phyloP scores from a whole-genome alignment of 1,140 invertebrate genomes.

The Triops longicaudatus region DNA sequence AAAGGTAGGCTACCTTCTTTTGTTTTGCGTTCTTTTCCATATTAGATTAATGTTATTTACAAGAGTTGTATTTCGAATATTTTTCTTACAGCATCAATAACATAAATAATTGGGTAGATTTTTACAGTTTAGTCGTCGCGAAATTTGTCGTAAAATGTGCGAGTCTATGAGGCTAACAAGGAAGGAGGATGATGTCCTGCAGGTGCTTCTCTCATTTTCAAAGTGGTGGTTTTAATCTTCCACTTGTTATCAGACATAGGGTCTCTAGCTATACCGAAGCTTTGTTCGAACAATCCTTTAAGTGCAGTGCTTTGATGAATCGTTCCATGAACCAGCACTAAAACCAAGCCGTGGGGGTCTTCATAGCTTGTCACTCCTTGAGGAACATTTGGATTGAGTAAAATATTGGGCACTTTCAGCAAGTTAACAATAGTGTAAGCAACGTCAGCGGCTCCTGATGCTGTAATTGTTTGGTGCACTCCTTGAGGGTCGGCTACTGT shows the following conservation, averaged over 20 bases:
- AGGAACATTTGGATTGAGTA: not conserved
- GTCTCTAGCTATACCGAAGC: constrained; percentile 22
- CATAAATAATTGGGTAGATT: not conserved
- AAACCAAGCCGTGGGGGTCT: constrained; percentile 21
- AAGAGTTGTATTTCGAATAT: not conserved
- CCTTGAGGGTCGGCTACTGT: not conserved
- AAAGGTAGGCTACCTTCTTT: not conserved
- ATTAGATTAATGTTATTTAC: not conserved
- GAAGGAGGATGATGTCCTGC: not conserved
- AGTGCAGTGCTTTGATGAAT: constrained; percentile 18
- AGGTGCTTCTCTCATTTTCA: constrained; percentile 16
- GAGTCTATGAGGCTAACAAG: not conserved
- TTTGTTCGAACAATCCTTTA: constrained; percentile 23
- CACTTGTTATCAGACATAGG: not conserved
- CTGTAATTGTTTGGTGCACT: not conserved
- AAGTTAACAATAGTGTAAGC: not conserved
- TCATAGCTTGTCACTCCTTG: constrained; percentile 6
- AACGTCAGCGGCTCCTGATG: not conserved
- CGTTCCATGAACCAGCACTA: constrained; percentile 20
- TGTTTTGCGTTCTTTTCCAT: too few relatives aligned
- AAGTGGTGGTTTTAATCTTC: constrained; percentile 19
- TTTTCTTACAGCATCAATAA: not conserved
- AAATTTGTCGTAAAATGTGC: too few relatives aligned
- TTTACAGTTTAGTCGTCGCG: not conserved
- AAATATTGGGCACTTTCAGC: not conserved